Percentiles rank a stretch among this genome's conserved stretches.
Evolutionary conservation across 2,113 vertebrate species (phyloP).

Genomic region (Eurypyga helias): DNA sequence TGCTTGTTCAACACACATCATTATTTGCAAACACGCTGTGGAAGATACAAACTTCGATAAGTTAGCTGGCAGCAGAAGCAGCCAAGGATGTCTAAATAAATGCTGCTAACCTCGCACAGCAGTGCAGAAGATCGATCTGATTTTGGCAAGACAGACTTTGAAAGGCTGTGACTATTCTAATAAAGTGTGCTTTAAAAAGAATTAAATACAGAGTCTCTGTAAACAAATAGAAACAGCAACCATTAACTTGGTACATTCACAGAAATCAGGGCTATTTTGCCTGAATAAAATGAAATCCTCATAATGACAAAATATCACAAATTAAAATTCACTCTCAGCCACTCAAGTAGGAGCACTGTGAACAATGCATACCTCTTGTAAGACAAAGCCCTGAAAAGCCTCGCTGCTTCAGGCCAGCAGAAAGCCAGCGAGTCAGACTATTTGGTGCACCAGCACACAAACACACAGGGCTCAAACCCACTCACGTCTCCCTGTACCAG

Average conservation of each 20-base stretch:
- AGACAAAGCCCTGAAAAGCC: not conserved
- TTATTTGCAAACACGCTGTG: not conserved
- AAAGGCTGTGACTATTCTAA: not conserved
- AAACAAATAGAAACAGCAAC: not conserved
- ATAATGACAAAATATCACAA: not conserved
- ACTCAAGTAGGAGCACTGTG: not conserved
- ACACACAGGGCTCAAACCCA: not conserved
- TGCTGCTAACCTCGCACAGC: not conserved
- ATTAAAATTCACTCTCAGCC: not conserved
- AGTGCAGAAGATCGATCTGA: rapidly evolving
- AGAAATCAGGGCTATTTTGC: not conserved
- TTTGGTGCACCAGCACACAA: rapidly evolving
- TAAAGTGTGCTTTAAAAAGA: not conserved
- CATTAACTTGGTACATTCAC: not conserved
- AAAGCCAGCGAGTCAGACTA: not conserved
- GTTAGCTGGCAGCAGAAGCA: not conserved
- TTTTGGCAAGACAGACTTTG: not conserved
- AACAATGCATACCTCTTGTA: not conserved
- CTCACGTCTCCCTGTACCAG: not conserved
- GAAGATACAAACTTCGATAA: not conserved
- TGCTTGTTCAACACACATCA: not conserved
- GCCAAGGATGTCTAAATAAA: not conserved
- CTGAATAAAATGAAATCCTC: not conserved
- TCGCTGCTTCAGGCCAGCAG: rapidly evolving
- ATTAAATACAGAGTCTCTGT: not conserved